Percentiles rank a stretch among this genome's conserved stretches.
Evolutionary conservation across 2,888 invertebrate genomes (phyloP).

Genomic region (Alloscopus bannaensis): DNA sequence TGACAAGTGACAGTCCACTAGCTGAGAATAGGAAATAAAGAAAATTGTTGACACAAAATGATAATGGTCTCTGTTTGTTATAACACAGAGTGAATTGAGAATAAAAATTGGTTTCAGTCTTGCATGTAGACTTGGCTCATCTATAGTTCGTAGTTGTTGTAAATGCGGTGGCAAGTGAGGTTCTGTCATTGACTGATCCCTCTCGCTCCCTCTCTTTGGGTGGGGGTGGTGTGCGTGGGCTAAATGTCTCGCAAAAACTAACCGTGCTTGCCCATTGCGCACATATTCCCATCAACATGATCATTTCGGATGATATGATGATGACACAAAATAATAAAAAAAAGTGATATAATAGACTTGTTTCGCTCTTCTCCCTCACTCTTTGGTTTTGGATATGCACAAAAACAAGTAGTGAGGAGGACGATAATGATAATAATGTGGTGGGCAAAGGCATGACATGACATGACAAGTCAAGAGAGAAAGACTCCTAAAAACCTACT

Average conservation of each 20-base stretch:
- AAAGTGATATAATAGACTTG: constrained; percentile 46
- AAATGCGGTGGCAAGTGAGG: not conserved
- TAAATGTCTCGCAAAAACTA: no score
- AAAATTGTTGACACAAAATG: constrained; percentile 6
- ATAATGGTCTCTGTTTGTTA: no score
- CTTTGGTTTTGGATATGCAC: not conserved
- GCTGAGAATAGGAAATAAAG: not conserved
- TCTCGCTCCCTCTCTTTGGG: no score
- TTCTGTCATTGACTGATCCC: constrained; percentile 17
- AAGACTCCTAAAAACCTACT: constrained; percentile 19
- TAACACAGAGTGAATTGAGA: no score
- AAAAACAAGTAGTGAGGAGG: not conserved
- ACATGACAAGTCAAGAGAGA: constrained; percentile 48
- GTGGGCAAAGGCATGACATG: constrained; percentile 49
- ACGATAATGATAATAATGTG: constrained; percentile 40
- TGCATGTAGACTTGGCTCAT: no score
- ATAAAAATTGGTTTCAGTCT: no score
- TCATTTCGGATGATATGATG: constrained; percentile 4
- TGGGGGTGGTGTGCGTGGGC: no score
- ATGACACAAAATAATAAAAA: constrained; percentile 30
- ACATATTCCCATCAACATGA: constrained; percentile 10
- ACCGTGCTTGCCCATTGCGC: constrained; percentile 26
- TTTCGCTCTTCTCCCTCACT: not conserved
- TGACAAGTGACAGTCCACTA: not conserved
- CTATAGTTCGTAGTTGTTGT: no score